phyloP scores from a whole-genome alignment of 2,113 vertebrate species.

The Corydoras sp. region DNA sequence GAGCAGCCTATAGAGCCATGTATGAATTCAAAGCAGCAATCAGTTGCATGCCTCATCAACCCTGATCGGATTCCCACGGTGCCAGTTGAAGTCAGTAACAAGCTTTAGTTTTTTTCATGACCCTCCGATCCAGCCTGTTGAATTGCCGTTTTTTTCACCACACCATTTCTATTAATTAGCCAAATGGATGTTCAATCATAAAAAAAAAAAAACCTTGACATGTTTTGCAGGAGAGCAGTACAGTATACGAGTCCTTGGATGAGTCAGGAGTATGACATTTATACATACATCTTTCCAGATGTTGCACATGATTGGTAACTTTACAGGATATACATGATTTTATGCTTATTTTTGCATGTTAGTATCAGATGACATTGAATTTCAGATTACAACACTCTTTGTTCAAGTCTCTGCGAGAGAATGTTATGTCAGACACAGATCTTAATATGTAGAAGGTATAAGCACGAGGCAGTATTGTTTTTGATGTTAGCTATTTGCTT shows the following conservation, averaged over 20 bases:
- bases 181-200: conserved; percentile 24
- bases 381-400: too few species aligned
- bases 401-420: too few species aligned
- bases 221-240: conserved; percentile 15
- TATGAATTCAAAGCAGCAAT: conserved; percentile 25
- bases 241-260: background rate
- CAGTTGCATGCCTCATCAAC: conserved; percentile 27
- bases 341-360: too few species aligned
- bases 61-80: conserved; percentile 24
- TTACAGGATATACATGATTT: too few species aligned
- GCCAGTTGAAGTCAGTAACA: conserved; percentile 29
- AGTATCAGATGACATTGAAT: too few species aligned
- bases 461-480: background rate
- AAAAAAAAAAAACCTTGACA: conserved; percentile 14
- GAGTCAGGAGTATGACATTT: background rate
- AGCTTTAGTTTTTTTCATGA: conserved; percentile 21
- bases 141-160: conserved; percentile 9
- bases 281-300: background rate
- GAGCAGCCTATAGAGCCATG: conserved; percentile 6
- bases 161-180: conserved; percentile 28
- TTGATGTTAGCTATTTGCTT: background rate
- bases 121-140: conserved; percentile 25
- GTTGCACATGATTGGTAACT: too few species aligned
- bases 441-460: background rate
- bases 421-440: conserved; percentile 1